Base-by-base conservation (phyloP, 2,888 invertebrate genomes). In the Gortyna flavago region DNA sequence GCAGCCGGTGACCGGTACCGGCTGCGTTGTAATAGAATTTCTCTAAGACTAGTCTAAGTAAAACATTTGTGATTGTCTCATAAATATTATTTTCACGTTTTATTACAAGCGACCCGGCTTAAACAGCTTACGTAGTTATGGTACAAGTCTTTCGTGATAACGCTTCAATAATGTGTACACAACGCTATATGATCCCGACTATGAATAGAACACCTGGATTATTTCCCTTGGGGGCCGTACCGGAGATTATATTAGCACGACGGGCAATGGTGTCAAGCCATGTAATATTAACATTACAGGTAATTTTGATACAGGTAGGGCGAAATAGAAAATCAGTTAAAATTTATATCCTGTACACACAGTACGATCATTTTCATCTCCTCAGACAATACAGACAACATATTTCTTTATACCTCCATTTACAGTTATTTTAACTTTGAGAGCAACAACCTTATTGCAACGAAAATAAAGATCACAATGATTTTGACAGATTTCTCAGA, bases 171-270 rank as follows among this genome's bases (percentile, higher is more conserved):
- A 75, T 29, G 48, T 70, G 68, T 73, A 75, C 61, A 51, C 74
- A 81, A 62, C 57, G 35, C 29, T 38, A 29, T 79, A 38, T 21
- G 38, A 65, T 21, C 64, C 59, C 51, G 41, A 57, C 82, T 85
- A 85, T 85, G 84, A 84, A 84, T 85, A 73, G 82, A 75, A 74
- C 65, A 71, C 66, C 75, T n/a, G 79, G 72, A 73, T 84, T 67
- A 85, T 84, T 84, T 85, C 84, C 85, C 85, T 13, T n/a, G 82
- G 57, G 84, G 61, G 35, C 8, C 41, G 51, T 78, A 65, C n/a
- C 54, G 57, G 29, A 66, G 85, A 80, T 84, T 76, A 81, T 80
- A 70, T 67, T 59, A n/a, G 18, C 35, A 51, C 59, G 32, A 48
- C 29, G 70, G 38, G 44, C 13, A 70, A 71, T 71, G 75, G 48